Percentiles rank a stretch among this genome's conserved stretches.
Evolutionary conservation across 1,140 invertebrate genomes (phyloP).

Genomic region (Rhagoletis pomonella): DNA sequence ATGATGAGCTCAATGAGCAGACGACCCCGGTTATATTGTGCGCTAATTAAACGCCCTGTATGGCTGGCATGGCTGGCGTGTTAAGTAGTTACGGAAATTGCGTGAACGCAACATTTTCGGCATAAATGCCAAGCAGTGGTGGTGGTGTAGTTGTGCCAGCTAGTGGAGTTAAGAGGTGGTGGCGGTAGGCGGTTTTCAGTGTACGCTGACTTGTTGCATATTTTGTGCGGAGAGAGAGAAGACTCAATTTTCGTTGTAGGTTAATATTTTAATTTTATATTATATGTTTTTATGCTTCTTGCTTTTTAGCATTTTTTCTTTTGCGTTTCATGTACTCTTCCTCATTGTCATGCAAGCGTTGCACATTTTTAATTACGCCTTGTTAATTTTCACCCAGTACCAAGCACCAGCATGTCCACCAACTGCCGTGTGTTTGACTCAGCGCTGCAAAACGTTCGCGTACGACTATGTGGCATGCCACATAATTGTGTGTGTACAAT

Average conservation of each 20-base stretch:
- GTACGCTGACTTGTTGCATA: not conserved
- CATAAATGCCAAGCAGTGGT: not conserved
- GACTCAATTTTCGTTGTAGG: not conserved
- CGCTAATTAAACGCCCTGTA: constrained; percentile 40
- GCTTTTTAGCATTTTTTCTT: not conserved
- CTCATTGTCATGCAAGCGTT: constrained; percentile 48
- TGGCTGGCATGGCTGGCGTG: not conserved
- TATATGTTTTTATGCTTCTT: not conserved
- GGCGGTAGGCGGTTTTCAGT: not conserved
- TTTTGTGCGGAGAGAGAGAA: not conserved
- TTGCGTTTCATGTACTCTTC: not conserved
- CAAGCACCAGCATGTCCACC: not conserved
- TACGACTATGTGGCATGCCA: constrained; percentile 16
- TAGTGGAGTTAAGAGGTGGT: not conserved
- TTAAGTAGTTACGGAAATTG: not conserved
- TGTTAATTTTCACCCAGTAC: constrained; percentile 48
- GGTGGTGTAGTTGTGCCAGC: too few relatives aligned
- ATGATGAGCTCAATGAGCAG: constrained; percentile 28
- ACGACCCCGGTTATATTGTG: not conserved
- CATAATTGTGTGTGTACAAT: not conserved
- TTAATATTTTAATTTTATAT: not conserved
- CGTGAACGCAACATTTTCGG: constrained; percentile 33
- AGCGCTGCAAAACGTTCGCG: not conserved
- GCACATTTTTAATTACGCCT: constrained; percentile 52
- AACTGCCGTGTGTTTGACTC: not conserved